A percentile compares a stretch with the other conserved stretches of the same genome.
Conservation (phyloP, 2,888 invertebrate species). For the Crioceris asparagi region DNA sequence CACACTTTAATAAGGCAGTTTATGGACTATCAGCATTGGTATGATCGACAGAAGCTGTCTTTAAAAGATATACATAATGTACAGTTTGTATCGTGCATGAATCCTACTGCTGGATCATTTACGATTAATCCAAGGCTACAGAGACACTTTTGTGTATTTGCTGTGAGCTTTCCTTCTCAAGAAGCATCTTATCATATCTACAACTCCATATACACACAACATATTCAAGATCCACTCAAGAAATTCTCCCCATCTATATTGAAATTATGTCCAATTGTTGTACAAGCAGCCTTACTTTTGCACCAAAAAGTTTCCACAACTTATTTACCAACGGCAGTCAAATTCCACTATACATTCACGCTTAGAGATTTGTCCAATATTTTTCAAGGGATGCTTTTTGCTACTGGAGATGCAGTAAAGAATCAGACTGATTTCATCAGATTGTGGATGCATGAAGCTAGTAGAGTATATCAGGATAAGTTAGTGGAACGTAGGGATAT, state of each 20-base stretch:
- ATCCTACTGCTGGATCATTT: slow-evolving; percentile 91
- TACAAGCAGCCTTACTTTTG: slow-evolving; percentile 61
- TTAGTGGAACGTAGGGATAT: slow-evolving; percentile 72
- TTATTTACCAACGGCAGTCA: slow-evolving; percentile 87
- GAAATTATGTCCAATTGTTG: slow-evolving; percentile 50
- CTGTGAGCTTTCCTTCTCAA: slow-evolving; percentile 73
- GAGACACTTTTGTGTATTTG: slow-evolving; percentile 77
- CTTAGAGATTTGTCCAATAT: slow-evolving; percentile 86
- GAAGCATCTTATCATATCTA: slow-evolving; percentile 81
- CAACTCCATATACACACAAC: slow-evolving; percentile 69
- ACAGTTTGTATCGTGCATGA: slow-evolving; percentile 93
- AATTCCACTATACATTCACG: slow-evolving; percentile 93
- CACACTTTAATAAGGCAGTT: slow-evolving; percentile 88
- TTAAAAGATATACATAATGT: slow-evolving; percentile 88
- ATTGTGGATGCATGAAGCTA: slow-evolving; percentile 84
- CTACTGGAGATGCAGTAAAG: slow-evolving; percentile 58
- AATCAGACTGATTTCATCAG: slow-evolving; percentile 61
- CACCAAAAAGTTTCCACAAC: slow-evolving; percentile 63
- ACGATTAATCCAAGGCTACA: slow-evolving; percentile 86
- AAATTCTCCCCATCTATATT: slow-evolving; percentile 54
- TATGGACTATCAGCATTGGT: slow-evolving; percentile 93
- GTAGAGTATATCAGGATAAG: slow-evolving; percentile 86
- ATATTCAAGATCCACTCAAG: slow-evolving; percentile 52
- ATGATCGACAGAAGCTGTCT: slow-evolving; percentile 74
- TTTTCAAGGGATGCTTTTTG: slow-evolving; percentile 84